Conservation (phyloP, 2,888 invertebrate genomes). For the Palloptera scutellata region DNA sequence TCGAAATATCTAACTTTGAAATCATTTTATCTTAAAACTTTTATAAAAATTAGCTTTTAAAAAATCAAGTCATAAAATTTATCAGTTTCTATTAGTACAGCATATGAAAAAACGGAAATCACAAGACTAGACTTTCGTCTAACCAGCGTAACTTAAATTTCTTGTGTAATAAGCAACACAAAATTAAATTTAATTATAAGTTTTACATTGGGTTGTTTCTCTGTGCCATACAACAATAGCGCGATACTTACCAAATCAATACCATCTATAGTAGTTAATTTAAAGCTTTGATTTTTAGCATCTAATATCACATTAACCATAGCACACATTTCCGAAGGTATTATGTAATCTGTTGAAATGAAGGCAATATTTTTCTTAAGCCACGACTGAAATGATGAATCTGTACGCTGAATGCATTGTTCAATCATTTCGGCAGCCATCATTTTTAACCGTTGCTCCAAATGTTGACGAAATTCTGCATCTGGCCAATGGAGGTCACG, state of each 20-base stretch:
- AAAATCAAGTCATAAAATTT: too few species aligned
- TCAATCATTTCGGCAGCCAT: slow-evolving; percentile 99
- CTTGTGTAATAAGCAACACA: too few species aligned
- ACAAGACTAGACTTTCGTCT: too few species aligned
- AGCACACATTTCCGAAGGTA: slow-evolving; percentile 97
- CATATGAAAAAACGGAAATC: too few species aligned
- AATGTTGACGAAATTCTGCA: slow-evolving; percentile 93
- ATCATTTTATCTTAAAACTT: too few species aligned
- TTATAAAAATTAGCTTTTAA: too few species aligned
- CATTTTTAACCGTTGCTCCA: slow-evolving; percentile 94
- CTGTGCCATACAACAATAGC: not conserved
- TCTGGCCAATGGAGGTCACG: slow-evolving; percentile 99
- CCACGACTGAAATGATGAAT: slow-evolving; percentile 90
- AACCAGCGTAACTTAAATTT: too few species aligned
- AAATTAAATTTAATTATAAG: too few species aligned
- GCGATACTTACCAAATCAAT: slow-evolving; percentile 85
- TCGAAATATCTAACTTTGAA: too few species aligned
- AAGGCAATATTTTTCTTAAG: slow-evolving; percentile 91
- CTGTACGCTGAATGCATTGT: slow-evolving; percentile 92
- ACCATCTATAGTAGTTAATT: slow-evolving; percentile 94
- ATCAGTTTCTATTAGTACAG: too few species aligned
- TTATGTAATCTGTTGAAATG: slow-evolving; percentile 95
- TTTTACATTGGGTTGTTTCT: not conserved
- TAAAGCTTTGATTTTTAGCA: slow-evolving; percentile 95
- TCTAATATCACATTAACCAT: slow-evolving; percentile 99